Evolutionary conservation across 2,113 vertebrate genomes (phyloP).

Genomic region (Peucedramus taeniatus): DNA sequence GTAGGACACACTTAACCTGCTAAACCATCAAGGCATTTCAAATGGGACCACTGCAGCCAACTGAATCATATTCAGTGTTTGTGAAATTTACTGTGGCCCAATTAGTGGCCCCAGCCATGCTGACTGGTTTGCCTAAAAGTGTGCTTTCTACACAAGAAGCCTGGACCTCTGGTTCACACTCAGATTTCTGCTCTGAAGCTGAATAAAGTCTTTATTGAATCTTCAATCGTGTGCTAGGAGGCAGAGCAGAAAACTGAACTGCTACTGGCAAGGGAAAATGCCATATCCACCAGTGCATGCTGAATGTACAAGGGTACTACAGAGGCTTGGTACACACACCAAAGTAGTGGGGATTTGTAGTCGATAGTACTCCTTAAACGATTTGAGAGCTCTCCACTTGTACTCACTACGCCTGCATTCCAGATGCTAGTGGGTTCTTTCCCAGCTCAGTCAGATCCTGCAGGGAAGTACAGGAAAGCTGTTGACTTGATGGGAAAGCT

Average conservation of each 20-base stretch:
- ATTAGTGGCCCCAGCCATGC: fast-evolving
- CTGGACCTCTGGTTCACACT: not conserved
- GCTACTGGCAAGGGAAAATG: not conserved
- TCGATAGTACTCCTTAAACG: fast-evolving
- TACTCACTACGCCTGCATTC: not conserved
- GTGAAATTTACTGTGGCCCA: not conserved
- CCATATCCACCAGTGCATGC: not conserved
- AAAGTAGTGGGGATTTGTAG: not conserved
- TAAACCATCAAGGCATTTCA: not conserved
- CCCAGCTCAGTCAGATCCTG: not conserved
- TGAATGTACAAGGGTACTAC: not conserved
- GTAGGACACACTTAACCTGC: not conserved
- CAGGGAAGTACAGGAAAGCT: not conserved
- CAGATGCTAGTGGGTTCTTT: not conserved
- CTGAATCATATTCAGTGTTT: not conserved
- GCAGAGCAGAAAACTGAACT: not conserved
- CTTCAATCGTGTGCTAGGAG: not conserved
- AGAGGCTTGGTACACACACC: not conserved
- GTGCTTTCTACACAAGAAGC: fast-evolving
- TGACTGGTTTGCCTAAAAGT: not conserved
- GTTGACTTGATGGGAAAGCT: not conserved
- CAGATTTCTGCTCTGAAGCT: not conserved
- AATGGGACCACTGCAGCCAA: not conserved
- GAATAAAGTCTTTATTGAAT: not conserved
- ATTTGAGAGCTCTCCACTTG: not conserved